Conservation (phyloP, 2,888 invertebrate species). For the Troides aeacus region DNA sequence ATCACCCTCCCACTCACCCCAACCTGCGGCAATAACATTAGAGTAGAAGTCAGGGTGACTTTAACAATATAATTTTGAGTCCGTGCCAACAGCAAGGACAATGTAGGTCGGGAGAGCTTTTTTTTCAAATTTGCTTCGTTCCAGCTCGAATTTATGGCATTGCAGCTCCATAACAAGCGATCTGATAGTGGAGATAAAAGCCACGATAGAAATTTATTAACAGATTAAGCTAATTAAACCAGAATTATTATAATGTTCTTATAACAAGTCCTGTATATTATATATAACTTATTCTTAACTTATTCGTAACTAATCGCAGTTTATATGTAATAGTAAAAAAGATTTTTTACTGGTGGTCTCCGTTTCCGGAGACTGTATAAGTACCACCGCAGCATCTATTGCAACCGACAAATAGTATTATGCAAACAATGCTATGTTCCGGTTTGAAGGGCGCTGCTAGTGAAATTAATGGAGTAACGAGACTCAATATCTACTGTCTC, state of each 20-base stretch:
- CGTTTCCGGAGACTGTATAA: too few relatives aligned
- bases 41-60: conserved; percentile 10
- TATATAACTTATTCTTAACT: not conserved
- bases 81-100: conserved; percentile 26
- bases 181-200: conserved; percentile 15
- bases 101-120: conserved; percentile 16
- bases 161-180: conserved; percentile 8
- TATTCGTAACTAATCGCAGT: not conserved
- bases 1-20: not conserved
- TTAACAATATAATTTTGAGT: conserved; percentile 26
- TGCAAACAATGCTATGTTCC: too few relatives aligned
- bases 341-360: too few relatives aligned
- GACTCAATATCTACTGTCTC: too few relatives aligned
- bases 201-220: not conserved
- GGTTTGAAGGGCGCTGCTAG: too few relatives aligned
- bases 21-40: conserved; percentile 2
- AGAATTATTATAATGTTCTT: not conserved
- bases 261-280: not conserved
- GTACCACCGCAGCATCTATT: too few relatives aligned
- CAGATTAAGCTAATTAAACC: not conserved
- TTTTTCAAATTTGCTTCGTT: conserved; percentile 14
- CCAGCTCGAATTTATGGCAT: conserved; percentile 16
- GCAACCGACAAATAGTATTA: too few relatives aligned
- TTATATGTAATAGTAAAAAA: too few relatives aligned
- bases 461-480: too few relatives aligned